Evolutionary conservation across 2,797 vertebrate genomes (phyloP), one percentile per base, ranked within the genome.

Genomic region (Urophycis tenuis): DNA sequence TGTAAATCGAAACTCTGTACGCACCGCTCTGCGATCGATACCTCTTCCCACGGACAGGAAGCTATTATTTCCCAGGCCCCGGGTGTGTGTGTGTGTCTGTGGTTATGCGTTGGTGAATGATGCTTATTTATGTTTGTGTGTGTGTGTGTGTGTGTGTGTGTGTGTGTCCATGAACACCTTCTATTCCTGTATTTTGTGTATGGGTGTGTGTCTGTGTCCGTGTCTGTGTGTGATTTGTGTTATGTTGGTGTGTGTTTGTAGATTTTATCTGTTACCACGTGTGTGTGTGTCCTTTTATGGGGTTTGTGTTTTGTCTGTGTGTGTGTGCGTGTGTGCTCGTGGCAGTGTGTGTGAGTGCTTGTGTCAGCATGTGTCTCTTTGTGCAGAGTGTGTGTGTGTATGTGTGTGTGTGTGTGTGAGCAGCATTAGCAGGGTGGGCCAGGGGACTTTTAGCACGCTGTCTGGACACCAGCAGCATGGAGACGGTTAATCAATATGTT

Each of bases 1-100:
- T 89, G 83, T 84, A 88, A 91, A 92, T 93, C 89, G 88, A 91
- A 92, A 89, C 85, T 80, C 73, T 74, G 80, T 70, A 79, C 85
- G 83, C 53, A 30, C 73, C 17, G 74, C 22, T 53, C 79, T 76
- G 60, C 87, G 76, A 91, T 91, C 87, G 80, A 91, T 92, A 91
- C 74, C 86, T 86, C 53, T 49, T 88, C 87, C 87, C 84, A 81
- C n/a, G 87, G 88, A 89, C 86, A 87, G 89, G 89, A 89, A 90
- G 87, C 81, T 81, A 77, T 88, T 82, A 87, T 71, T 15, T 33
- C 14, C 33, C 32, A 15, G 69, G 30, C 30, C 32, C 30, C 32
- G 69, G 30, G 32, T 31, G 32, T 71, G 30, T 71, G 30, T 71
- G 69, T 64, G 53, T 64, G 60, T 67, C n/a, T 67, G 60, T 64